phyloP scores from a whole-genome alignment of 1,140 invertebrate species.

The Drosophila ambigua region DNA sequence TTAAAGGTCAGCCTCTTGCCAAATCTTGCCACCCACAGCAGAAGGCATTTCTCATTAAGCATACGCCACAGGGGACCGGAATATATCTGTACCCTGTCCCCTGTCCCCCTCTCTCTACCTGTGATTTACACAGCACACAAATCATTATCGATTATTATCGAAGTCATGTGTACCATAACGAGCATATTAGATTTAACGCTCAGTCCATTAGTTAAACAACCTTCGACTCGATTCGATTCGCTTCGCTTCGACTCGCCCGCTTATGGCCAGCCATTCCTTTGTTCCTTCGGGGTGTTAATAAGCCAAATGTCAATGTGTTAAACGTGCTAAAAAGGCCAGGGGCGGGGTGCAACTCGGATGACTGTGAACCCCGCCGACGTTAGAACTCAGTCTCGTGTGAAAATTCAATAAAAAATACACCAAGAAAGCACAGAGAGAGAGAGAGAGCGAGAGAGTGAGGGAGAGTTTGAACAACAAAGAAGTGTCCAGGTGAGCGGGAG shows the following conservation, averaged over 20 bases:
- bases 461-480: slow-evolving; percentile 31
- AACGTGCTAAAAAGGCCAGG: slow-evolving; percentile 30
- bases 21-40: not conserved
- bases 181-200: slow-evolving; percentile 68
- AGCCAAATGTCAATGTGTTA: slow-evolving; percentile 68
- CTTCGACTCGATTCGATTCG: slow-evolving; percentile 12
- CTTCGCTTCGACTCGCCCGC: too few species aligned
- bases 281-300: slow-evolving; percentile 46
- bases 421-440: slow-evolving; percentile 1
- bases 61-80: too few species aligned
- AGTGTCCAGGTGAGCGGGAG: slow-evolving; percentile 11
- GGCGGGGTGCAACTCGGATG: not conserved
- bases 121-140: slow-evolving; percentile 38
- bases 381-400: slow-evolving; percentile 50
- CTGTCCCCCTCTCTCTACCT: too few species aligned
- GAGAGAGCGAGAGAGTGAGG: not conserved
- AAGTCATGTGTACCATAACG: slow-evolving; percentile 59
- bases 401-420: slow-evolving; percentile 58
- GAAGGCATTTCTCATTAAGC: too few species aligned
- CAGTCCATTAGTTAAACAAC: slow-evolving; percentile 63
- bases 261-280: slow-evolving; percentile 8
- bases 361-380: slow-evolving; percentile 28
- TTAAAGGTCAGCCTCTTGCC: too few species aligned
- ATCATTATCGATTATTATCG: slow-evolving; percentile 63
- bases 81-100: too few species aligned